These are phyloP conservation scores for Nasalis larvatus DNA, from an alignment of 2,113 vertebrate genomes.

Conservation along the genomic window DNA sequence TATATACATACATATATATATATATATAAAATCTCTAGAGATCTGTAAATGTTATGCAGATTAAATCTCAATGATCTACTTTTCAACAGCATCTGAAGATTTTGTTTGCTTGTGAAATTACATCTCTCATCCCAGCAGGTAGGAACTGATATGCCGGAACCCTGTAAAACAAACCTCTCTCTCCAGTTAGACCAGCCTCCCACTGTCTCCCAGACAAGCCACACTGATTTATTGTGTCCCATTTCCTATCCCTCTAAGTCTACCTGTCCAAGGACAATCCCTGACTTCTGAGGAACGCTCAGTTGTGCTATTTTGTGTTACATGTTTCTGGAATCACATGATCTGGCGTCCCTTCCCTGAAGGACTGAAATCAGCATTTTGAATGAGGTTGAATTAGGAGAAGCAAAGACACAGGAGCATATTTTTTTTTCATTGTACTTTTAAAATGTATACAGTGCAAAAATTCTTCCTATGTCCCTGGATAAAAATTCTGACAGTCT, in stretches of 20 bases:
- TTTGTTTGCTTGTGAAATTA: not conserved
- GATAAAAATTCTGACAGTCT: not conserved
- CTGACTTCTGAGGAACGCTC: not conserved
- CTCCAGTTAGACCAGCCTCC: rapidly evolving
- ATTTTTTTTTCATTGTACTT: not conserved
- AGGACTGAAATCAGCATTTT: not conserved
- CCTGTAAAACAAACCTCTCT: rapidly evolving
- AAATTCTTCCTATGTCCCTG: not conserved
- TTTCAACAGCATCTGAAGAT: not conserved
- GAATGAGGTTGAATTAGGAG: not conserved
- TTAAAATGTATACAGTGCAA: not conserved
- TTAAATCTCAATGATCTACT: not conserved
- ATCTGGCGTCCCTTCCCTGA: not conserved
- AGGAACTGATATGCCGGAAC: rapidly evolving
- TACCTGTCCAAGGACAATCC: not conserved
- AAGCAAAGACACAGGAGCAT: not conserved
- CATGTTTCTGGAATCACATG: not conserved
- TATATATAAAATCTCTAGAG: not conserved
- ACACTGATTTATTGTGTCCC: not conserved
- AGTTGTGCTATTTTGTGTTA: not conserved
- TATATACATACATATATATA: not conserved
- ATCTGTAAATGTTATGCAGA: not conserved
- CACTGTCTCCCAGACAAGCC: not conserved
- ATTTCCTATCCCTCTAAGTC: rapidly evolving
- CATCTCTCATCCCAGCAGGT: not conserved